phyloP scores from a whole-genome alignment of 2,113 vertebrate species.

The Stictonetta naevosa region DNA sequence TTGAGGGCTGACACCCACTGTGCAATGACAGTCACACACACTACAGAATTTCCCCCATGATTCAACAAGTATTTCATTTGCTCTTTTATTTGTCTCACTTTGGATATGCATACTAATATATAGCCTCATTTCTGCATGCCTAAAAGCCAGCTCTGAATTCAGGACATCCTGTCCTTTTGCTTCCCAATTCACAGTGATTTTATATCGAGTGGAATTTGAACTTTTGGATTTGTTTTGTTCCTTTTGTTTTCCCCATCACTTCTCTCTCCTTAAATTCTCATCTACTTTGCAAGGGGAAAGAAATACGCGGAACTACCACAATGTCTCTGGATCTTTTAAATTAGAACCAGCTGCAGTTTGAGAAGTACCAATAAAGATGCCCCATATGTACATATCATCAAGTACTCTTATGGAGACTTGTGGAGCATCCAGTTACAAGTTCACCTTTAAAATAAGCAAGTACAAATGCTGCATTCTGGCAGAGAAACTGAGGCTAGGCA shows the following conservation, averaged over 20 bases:
- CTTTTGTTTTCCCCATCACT: background rate
- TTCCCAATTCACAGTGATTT: background rate
- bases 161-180: background rate
- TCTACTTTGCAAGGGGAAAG: background rate
- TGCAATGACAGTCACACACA: fast-evolving
- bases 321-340: background rate
- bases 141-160: background rate
- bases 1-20: background rate
- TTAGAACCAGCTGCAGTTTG: background rate
- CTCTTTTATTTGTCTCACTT: background rate
- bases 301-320: background rate
- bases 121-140: background rate
- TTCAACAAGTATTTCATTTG: background rate
- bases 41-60: background rate
- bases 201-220: background rate
- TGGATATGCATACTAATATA: background rate
- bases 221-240: background rate
- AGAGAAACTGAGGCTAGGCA: background rate
- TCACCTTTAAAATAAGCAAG: background rate
- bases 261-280: background rate
- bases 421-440: background rate
- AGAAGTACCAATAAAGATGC: background rate
- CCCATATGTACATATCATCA: background rate
- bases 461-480: background rate
- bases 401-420: background rate